These are phyloP conservation scores for Stenoptilia bipunctidactyla DNA, from an alignment of 2,888 invertebrate genomes.

Conservation along the genomic window DNA sequence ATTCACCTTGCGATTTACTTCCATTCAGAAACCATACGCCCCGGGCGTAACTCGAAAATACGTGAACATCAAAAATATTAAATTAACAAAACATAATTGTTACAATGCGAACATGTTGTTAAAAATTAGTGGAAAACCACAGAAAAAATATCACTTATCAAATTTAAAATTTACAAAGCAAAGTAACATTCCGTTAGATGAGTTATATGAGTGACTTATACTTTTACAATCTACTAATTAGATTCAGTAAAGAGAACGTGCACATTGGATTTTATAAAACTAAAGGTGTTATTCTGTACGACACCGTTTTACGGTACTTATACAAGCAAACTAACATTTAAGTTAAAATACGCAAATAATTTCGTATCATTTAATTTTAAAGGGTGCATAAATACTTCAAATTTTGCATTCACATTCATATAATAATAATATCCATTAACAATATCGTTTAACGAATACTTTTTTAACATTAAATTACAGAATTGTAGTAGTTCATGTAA, in stretches of 20 bases:
- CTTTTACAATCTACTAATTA: no score
- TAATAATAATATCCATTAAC: constrained; percentile 41
- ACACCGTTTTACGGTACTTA: constrained; percentile 49
- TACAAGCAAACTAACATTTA: constrained; percentile 36
- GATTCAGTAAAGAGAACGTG: no score
- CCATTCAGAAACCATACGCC: constrained; percentile 30
- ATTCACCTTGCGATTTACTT: constrained; percentile 31
- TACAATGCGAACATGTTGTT: not conserved
- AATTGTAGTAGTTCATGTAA: constrained; percentile 5
- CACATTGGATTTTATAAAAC: constrained; percentile 32
- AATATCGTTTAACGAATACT: constrained; percentile 40
- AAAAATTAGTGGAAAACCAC: not conserved
- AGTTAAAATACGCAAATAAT: not conserved
- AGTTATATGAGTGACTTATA: no score
- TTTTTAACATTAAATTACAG: not conserved
- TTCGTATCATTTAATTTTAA: no score
- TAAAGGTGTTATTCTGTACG: constrained; percentile 57
- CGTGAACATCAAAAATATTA: constrained; percentile 48
- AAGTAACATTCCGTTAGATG: constrained; percentile 13
- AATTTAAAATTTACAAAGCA: constrained; percentile 19
- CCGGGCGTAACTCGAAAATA: constrained; percentile 51
- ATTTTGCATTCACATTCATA: constrained; percentile 1
- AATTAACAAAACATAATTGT: constrained; percentile 34
- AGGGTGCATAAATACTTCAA: not conserved
- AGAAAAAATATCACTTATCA: no score